Evolutionary conservation across 2,888 invertebrate genomes (phyloP).

Genomic region (Eupithecia centaureata): DNA sequence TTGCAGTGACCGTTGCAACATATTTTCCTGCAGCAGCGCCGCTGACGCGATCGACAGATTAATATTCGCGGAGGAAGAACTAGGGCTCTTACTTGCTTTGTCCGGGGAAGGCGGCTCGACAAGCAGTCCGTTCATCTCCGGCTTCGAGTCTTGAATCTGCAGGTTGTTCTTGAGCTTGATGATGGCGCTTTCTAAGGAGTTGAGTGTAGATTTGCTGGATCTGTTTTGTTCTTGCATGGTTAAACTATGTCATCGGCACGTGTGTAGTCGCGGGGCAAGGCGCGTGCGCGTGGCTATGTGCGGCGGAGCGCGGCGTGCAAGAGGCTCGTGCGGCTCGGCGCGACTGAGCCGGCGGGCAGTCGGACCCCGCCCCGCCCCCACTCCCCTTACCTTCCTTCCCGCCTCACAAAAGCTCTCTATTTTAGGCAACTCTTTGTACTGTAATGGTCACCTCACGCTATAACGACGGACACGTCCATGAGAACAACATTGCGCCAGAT

Average conservation of each 20-base stretch:
- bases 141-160: conserved; percentile 79
- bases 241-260: conserved; percentile 63
- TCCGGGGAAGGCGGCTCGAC: conserved; percentile 70
- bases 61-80: conserved; percentile 69
- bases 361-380: conserved; percentile 78
- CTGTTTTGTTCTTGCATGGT: conserved; percentile 82
- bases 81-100: conserved; percentile 76
- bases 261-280: conserved; percentile 67
- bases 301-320: conserved; percentile 75
- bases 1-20: conserved; percentile 89
- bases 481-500: conserved; percentile 81
- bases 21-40: conserved; percentile 85
- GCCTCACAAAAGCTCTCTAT: conserved; percentile 84
- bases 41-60: conserved; percentile 84
- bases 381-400: conserved; percentile 72
- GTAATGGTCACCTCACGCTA: conserved; percentile 84
- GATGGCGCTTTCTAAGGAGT: conserved; percentile 81
- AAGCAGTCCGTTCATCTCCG: conserved; percentile 72
- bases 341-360: conserved; percentile 80
- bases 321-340: conserved; percentile 77
- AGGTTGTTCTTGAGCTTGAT: conserved; percentile 82
- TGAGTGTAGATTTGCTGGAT: conserved; percentile 75
- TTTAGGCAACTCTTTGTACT: conserved; percentile 84
- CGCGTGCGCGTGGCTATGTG: conserved; percentile 68
- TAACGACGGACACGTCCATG: conserved; percentile 83